Evolutionary conservation across 2,888 invertebrate genomes (phyloP).

Genomic region (Ceraclea dissimilis): DNA sequence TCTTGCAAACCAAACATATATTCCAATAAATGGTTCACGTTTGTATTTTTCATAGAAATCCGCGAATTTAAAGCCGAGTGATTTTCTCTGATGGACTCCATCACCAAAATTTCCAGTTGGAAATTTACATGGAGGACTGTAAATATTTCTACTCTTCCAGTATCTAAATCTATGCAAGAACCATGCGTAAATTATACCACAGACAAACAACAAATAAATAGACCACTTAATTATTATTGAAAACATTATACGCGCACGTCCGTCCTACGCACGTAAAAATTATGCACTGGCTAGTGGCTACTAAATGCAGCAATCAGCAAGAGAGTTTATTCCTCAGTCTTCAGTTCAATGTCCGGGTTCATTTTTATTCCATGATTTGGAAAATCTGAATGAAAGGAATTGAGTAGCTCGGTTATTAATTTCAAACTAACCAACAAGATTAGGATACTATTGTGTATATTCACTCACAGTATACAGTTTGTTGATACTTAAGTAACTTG

Average conservation of each 20-base stretch:
- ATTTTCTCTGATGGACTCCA: neutral
- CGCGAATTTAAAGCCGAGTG: neutral
- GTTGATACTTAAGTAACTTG: too few relatives aligned
- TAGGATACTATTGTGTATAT: too few relatives aligned
- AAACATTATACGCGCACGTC: neutral
- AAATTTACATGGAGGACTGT: conserved; percentile 5
- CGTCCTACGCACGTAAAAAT: too few relatives aligned
- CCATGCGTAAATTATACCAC: conserved; percentile 3
- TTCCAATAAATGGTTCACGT: conserved; percentile 1
- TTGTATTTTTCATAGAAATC: conserved; percentile 5
- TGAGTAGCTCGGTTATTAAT: too few relatives aligned
- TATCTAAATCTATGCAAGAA: neutral
- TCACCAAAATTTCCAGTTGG: conserved; percentile 3
- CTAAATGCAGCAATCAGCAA: too few relatives aligned
- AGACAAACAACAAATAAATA: neutral
- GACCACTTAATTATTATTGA: neutral
- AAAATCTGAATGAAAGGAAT: too few relatives aligned
- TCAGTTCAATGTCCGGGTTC: too few relatives aligned
- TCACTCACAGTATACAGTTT: too few relatives aligned
- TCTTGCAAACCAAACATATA: neutral
- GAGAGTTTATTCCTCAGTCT: too few relatives aligned
- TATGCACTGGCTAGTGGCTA: too few relatives aligned
- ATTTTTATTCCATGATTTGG: too few relatives aligned
- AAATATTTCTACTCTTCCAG: conserved; percentile 6
- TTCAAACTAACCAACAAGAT: too few relatives aligned